Conservation (phyloP, 2,888 invertebrate genomes). For the Cecidostiba fungosa region DNA sequence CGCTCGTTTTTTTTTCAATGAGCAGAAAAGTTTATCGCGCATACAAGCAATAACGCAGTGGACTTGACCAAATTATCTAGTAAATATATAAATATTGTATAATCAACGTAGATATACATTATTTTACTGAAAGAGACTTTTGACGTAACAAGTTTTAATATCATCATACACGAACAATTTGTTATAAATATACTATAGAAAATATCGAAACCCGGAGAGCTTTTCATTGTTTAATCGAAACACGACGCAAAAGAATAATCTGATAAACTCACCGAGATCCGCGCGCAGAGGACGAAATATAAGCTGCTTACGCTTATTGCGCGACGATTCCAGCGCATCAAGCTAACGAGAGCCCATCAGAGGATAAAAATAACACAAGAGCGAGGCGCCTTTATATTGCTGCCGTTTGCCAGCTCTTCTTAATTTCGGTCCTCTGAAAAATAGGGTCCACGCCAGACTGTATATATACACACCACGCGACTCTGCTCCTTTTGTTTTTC, state of each 20-base stretch:
- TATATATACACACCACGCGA: background rate
- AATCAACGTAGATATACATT: too few species aligned
- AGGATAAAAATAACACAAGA: slow-evolving; percentile 47
- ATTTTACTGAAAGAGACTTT: too few species aligned
- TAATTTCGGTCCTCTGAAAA: slow-evolving; percentile 71
- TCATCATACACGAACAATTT: too few species aligned
- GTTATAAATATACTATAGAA: too few species aligned
- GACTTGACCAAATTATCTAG: background rate
- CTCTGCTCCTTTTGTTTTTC: slow-evolving; percentile 68
- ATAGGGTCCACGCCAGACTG: slow-evolving; percentile 65
- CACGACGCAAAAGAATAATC: background rate
- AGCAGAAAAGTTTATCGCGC: slow-evolving; percentile 3
- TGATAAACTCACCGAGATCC: background rate
- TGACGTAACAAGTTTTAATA: too few species aligned
- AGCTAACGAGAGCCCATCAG: slow-evolving; percentile 40
- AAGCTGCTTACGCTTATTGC: slow-evolving; percentile 20
- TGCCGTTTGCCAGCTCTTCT: slow-evolving; percentile 20
- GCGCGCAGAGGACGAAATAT: background rate
- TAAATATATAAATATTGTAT: background rate
- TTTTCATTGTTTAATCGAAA: background rate
- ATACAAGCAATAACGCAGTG: background rate
- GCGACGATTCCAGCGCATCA: background rate
- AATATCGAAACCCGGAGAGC: background rate
- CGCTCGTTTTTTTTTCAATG: slow-evolving; percentile 8
- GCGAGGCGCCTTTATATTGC: slow-evolving; percentile 27